A percentile compares a stretch with the other conserved stretches of the same genome.
phyloP scores from a whole-genome alignment of 23 tunicate genomes.

The Ascidia mentula region DNA sequence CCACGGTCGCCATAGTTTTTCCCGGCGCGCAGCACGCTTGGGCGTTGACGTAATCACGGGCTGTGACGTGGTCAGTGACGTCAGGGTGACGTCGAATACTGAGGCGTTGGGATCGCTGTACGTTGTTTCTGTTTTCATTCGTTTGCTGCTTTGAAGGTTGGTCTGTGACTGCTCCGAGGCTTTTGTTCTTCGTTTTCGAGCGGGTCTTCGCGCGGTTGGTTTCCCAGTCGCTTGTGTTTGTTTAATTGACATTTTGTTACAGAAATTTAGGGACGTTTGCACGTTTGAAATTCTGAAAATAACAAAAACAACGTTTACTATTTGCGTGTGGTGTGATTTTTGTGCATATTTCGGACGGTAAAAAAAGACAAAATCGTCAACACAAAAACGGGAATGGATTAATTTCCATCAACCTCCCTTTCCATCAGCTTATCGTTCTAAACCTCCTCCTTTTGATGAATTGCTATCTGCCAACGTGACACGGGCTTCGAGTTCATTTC shows the following conservation, averaged over 20 bases:
- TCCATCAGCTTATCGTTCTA: too few species aligned
- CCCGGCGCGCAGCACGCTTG: not conserved
- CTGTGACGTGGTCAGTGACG: conserved; percentile 16
- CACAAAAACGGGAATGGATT: too few species aligned
- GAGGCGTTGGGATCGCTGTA: not conserved
- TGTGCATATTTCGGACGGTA: too few species aligned
- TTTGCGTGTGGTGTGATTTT: too few species aligned
- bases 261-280: too few species aligned
- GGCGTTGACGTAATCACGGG: conserved; percentile 29
- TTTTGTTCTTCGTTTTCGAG: not conserved
- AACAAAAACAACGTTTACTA: not conserved
- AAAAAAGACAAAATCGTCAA: too few species aligned
- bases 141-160: not conserved
- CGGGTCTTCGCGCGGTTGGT: not conserved
- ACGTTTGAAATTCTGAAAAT: not conserved
- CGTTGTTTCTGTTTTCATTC: not conserved
- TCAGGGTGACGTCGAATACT: not conserved
- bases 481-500: too few species aligned
- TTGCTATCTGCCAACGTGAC: too few species aligned
- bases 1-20: conserved; percentile 31
- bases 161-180: not conserved
- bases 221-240: not conserved
- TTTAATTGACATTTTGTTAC: not conserved
- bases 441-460: too few species aligned
- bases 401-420: too few species aligned